These are phyloP conservation scores for Phoebastria nigripes DNA, from an alignment of 2,797 vertebrate genomes.

Conservation along the genomic window DNA sequence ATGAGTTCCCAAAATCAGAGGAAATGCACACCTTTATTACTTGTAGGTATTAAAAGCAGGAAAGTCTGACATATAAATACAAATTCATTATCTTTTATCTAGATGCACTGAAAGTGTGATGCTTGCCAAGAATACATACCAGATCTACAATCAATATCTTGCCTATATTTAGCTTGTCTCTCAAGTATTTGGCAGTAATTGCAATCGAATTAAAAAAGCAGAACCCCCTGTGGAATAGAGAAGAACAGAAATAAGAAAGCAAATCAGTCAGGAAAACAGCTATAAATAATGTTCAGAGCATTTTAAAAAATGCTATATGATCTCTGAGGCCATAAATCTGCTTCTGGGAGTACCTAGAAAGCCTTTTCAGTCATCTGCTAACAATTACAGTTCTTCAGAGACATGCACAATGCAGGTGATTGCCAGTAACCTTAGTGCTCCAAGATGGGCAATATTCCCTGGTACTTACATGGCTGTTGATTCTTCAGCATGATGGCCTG, in stretches of 20 bases:
- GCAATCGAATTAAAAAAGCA: slow-evolving; percentile 86
- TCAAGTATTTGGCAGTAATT: slow-evolving; percentile 83
- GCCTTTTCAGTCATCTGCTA: slow-evolving; percentile 90
- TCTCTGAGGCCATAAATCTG: slow-evolving; percentile 88
- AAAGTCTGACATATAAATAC: slow-evolving; percentile 62
- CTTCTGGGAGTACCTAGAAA: slow-evolving; percentile 85
- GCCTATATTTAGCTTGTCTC: slow-evolving; percentile 81
- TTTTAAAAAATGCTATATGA: slow-evolving; percentile 87
- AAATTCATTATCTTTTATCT: slow-evolving; percentile 65
- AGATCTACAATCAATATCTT: slow-evolving; percentile 85
- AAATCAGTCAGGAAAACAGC: slow-evolving; percentile 81
- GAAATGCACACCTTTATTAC: slow-evolving; percentile 75
- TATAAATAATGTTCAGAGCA: slow-evolving; percentile 88
- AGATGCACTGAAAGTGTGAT: slow-evolving; percentile 36
- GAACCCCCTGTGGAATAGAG: slow-evolving; percentile 81
- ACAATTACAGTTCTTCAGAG: slow-evolving; percentile 84
- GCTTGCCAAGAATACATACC: slow-evolving; percentile 78
- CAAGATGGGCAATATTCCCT: slow-evolving; percentile 77
- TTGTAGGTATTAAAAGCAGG: slow-evolving; percentile 71
- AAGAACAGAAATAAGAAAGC: slow-evolving; percentile 83
- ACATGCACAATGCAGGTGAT: slow-evolving; percentile 85
- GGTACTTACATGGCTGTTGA: slow-evolving; percentile 83
- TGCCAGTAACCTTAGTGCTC: slow-evolving; percentile 78
- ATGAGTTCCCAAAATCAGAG: slow-evolving; percentile 80
- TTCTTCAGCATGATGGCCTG: slow-evolving; percentile 82